Evolutionary conservation across 1,140 invertebrate species (phyloP), one percentile per base, ranked within the genome.

Genomic region (Radopholus similis): DNA sequence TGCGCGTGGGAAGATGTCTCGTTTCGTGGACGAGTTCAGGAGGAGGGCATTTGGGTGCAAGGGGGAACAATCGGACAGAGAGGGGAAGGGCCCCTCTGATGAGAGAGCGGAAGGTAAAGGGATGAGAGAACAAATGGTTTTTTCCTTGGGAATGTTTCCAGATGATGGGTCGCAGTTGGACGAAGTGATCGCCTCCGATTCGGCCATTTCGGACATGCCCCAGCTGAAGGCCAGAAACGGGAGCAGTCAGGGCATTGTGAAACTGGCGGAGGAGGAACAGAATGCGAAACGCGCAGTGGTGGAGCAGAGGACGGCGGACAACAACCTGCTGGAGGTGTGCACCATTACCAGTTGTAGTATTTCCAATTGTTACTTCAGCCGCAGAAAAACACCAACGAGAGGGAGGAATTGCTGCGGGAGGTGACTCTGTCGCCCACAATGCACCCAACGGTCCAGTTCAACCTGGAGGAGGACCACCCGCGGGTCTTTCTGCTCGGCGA

Each of bases 401-500:
- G 13, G 47, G 47, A 51, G 30, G 23, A n/a, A n/a, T n/a, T n/a
- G n/a, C n/a, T n/a, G n/a, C n/a, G n/a, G n/a, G n/a, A n/a, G 40
- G 13, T 42, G 21, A 21, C 40, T 42, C 40, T 15, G 21, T 13
- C 21, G 13, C 40, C 30, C 53, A 55, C 58, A 6, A 5, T 62
- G 6, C 49, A 69, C 70, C 62, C 63, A 6, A 63, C 70, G 11
- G 70, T 68, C 21, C 13, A 38, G 26, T 68, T 70, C 23, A 37
- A 57, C 23, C 6, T 68, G 69, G 70, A 70, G 15, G 44, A 58
- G 23, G 53, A 35, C 6, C 66, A 68, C n/a, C 66, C 66, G 6
- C 9, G n/a, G 5, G 66, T 68, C 4, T 69, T 54, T 32, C 26
- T 68, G 21, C 26, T 72, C 13, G 54, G 70, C 21, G 69, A 72